A percentile compares a stretch with the other conserved stretches of the same genome.
These are phyloP conservation scores for Dryobota labecula DNA, from an alignment of 2,888 invertebrate genomes.

Conservation along the genomic window DNA sequence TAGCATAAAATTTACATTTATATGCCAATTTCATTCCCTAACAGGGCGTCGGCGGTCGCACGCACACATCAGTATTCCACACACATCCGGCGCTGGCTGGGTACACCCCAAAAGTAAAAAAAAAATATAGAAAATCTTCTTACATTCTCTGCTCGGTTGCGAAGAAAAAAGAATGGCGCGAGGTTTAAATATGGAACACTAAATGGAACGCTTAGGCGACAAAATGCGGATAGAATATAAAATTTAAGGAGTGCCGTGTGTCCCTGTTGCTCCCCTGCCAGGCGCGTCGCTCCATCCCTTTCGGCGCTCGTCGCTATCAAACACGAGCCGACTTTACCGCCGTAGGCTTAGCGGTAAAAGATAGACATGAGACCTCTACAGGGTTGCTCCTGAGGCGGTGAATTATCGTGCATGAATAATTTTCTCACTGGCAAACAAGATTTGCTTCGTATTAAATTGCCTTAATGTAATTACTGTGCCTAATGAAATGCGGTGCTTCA, in stretches of 20 bases:
- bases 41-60: conserved; percentile 87
- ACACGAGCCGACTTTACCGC: conserved; percentile 86
- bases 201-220: conserved; percentile 91
- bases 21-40: conserved; percentile 91
- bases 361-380: conserved; percentile 85
- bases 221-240: conserved; percentile 91
- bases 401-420: conserved; percentile 81
- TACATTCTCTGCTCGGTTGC: conserved; percentile 84
- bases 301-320: conserved; percentile 80
- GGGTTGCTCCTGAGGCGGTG: conserved; percentile 81
- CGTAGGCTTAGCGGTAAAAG: conserved; percentile 90
- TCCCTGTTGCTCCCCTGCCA: conserved; percentile 77
- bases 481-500: conserved; percentile 72
- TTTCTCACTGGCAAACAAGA: conserved; percentile 78
- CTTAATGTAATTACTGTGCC: conserved; percentile 77
- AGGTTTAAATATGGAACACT: conserved; percentile 90
- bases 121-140: conserved; percentile 83
- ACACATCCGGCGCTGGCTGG: conserved; percentile 81
- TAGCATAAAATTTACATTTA: conserved; percentile 91
- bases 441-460: conserved; percentile 76
- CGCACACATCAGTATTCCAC: conserved; percentile 89
- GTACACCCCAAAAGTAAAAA: conserved; percentile 82
- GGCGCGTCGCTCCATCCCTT: conserved; percentile 76
- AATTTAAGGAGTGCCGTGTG: conserved; percentile 84
- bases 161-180: conserved; percentile 87